Evolutionary conservation across 2,113 vertebrate genomes (phyloP), one percentile per base, ranked within the genome.

Genomic region (Poeciliopsis turrubarensis): DNA sequence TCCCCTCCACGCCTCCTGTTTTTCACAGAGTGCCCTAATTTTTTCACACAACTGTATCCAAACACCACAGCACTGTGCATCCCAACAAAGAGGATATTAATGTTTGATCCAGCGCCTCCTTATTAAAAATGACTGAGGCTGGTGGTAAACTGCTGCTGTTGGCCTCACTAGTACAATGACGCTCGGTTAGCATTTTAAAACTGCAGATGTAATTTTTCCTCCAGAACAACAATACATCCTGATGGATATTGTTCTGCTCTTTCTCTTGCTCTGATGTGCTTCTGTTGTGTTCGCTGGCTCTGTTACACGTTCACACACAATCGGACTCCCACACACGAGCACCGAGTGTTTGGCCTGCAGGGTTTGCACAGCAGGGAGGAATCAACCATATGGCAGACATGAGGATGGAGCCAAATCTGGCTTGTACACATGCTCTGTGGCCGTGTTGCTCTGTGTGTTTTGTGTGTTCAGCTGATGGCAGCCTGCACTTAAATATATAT

Each of bases 301-400:
- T 70, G 34, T 60, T 60, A n/a, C 41, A n/a, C 31, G 41, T 63
- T 14, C 79, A 79, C 75, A 76, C 70, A 75, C 78, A 72, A 27
- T 60, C 77, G 69, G n/a, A 77, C 65, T 80, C 66, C 72, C 26
- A 30, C 68, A 73, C 29, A 14, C 34, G 80, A 86, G 84, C n/a
- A 71, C 78, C 73, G 92, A 81, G 86, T 90, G 84, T 90, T 89
- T 89, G 91, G 89, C 89, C 91, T 89, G 87, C 85, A 89, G 91
- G 85, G 85, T 84, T 82, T 84, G 80, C 88, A 88, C 88, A 89
- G 87, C 70, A 86, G 94, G 93, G 91, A 86, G 83, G 86, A 85
- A 87, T 85, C 87, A 88, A 81, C 91, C 91, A 90, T 90, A 91
- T 91, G 92, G 88, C 82, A 88, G 89, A 87, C 88, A 89, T 72